Base-by-base conservation (phyloP, 2,888 invertebrate genomes). In the Gonocerus acuteangulatus region DNA sequence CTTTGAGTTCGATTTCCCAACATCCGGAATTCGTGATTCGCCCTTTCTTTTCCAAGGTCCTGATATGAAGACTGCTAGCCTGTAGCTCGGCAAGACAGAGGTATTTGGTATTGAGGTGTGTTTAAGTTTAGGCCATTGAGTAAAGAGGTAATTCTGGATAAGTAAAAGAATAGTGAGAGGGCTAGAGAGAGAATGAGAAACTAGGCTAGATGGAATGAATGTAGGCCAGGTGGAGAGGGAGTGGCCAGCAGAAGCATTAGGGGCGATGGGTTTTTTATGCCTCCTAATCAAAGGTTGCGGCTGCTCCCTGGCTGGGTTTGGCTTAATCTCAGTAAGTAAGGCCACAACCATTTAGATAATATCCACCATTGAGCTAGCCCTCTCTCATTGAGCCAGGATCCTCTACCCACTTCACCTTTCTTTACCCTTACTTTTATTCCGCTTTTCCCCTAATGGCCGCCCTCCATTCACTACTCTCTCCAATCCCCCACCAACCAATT, bases 311-410 rank as follows among this genome's bases (percentile, higher is more conserved):
- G n/a, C 18, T 18, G 36, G 7, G 16, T 18, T 23, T 49, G 18
- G 36, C 19, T 47, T 54, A 52, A 61, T 61, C 61, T 54, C 48
- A 52, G 48, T 61, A 61, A 61, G 61, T 61, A 61, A 61, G 36
- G 54, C 51, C 51, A 19, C 48, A 54, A 49, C 48, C 61, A 61
- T 61, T 61, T 61, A 54, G 61, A 54, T 61, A 61, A 61, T 48
- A 48, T 48, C 48, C 36, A 54, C 36, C 61, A 36, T 49, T 21
- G 19, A 27, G 13, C 36, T 58, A 18, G 15, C 4, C 15, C 49
- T 47, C 23, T 23, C 54, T 47, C 59, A 39, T 39, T 39, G 9
- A 39, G 39, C 39, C 3, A 3, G 39, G 39, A 4, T 39, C 48
- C 36, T 21, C 32, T 39, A 44, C 59, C 48, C 48, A 48, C 34